These are phyloP conservation scores for Chironomus striatipennis DNA, from an alignment of 1,140 invertebrate genomes.

Conservation along the genomic window DNA sequence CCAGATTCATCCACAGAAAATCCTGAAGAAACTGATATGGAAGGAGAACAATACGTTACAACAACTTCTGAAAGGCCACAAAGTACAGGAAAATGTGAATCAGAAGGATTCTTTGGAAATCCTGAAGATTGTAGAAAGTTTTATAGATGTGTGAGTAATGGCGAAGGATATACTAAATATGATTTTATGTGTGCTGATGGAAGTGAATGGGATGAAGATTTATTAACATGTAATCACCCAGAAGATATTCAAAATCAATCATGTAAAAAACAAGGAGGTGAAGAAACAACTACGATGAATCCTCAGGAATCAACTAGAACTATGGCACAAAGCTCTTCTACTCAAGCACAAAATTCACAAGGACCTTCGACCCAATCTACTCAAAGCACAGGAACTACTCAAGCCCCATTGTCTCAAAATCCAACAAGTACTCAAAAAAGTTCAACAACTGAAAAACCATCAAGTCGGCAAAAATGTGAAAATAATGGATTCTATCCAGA, in stretches of 20 bases:
- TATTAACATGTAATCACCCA: conserved; percentile 45
- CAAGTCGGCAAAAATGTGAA: not conserved
- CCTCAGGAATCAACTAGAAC: not conserved
- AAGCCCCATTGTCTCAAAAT: not conserved
- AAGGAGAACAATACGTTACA: not conserved
- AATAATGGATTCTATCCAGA: conserved; percentile 33
- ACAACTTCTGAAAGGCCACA: not conserved
- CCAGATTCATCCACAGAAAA: not conserved
- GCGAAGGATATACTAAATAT: conserved; percentile 48
- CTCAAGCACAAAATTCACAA: not conserved
- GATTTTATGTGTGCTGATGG: conserved; percentile 51
- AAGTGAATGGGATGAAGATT: conserved; percentile 50
- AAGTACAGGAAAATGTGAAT: conserved; percentile 23
- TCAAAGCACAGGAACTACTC: not conserved
- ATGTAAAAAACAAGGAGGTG: conserved; percentile 20
- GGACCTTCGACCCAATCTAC: not conserved
- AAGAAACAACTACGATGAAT: conserved; percentile 27
- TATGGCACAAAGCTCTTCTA: not conserved
- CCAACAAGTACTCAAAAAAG: not conserved
- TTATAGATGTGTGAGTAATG: conserved; percentile 60
- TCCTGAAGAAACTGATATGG: not conserved
- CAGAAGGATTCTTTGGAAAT: conserved; percentile 40
- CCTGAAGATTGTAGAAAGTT: conserved; percentile 57
- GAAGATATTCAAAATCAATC: conserved; percentile 29
- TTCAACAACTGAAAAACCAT: not conserved